Percentiles rank a stretch among this genome's conserved stretches.
Conservation (phyloP, 1,140 invertebrate species). For the Daktulosphaira vitifoliae region DNA sequence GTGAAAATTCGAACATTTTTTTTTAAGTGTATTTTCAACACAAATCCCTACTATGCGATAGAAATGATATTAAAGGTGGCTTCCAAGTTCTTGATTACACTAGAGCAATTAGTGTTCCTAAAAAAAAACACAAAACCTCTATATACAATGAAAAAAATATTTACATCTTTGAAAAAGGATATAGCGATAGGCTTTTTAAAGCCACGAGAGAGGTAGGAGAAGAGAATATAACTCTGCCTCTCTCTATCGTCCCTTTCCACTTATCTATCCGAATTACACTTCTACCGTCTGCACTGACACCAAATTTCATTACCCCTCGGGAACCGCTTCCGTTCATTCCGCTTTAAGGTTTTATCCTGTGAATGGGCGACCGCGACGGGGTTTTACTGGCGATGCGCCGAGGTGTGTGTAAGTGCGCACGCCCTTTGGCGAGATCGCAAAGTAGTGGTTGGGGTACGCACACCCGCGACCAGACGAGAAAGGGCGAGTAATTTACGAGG, state of each 20-base stretch:
- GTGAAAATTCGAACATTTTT: too few relatives aligned
- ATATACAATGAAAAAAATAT: background rate
- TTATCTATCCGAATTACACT: too few relatives aligned
- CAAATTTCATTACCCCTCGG: slow-evolving; percentile 24
- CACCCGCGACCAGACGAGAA: too few relatives aligned
- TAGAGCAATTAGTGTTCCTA: background rate
- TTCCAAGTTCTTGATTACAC: slow-evolving; percentile 26
- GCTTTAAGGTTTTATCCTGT: too few relatives aligned
- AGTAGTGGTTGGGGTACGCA: background rate
- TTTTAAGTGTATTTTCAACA: too few relatives aligned
- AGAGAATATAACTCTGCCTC: background rate
- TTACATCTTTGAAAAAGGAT: too few relatives aligned
- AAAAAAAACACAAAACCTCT: background rate
- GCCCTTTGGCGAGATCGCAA: background rate
- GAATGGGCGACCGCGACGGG: too few relatives aligned
- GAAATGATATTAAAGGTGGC: slow-evolving; percentile 24
- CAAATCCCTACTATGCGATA: too few relatives aligned
- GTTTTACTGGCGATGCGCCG: background rate
- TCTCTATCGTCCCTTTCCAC: background rate
- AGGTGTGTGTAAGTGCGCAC: background rate
- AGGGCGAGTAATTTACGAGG: slow-evolving; percentile 26
- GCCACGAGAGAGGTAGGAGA: background rate
- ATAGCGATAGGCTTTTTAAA: background rate
- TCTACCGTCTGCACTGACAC: background rate
- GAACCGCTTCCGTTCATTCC: too few relatives aligned